A percentile compares a stretch with the other conserved stretches of the same genome.
phyloP scores from a whole-genome alignment of 1,140 invertebrate species.

The Neocloeon triangulifer region DNA sequence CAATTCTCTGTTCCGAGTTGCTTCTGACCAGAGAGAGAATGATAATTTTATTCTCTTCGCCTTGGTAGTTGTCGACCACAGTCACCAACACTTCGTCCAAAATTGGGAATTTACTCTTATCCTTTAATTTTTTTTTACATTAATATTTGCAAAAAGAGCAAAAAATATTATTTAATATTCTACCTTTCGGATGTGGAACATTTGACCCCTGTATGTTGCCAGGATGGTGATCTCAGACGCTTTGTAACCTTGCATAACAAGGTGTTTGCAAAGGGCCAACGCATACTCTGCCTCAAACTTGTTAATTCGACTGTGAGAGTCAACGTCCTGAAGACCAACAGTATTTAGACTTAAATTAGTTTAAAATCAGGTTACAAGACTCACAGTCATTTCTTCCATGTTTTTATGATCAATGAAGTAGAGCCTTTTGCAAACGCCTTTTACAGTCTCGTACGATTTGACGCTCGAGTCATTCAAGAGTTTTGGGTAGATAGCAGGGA shows the following conservation, averaged over 20 bases:
- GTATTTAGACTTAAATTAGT: constrained; percentile 3
- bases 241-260: constrained; percentile 31
- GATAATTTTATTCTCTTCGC: constrained; percentile 34
- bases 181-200: constrained; percentile 13
- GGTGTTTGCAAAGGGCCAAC: constrained; percentile 27
- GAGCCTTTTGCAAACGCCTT: constrained; percentile 25
- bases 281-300: constrained; percentile 30
- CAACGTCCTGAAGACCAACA: constrained; percentile 17
- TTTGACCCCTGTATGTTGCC: constrained; percentile 35
- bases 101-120: constrained; percentile 10
- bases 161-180: constrained; percentile 4
- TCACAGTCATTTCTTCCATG: constrained; percentile 17
- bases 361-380: constrained; percentile 9
- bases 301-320: constrained; percentile 29
- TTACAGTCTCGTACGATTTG: constrained; percentile 20
- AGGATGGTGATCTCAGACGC: constrained; percentile 37
- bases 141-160: constrained; percentile 16
- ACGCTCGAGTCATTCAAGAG: constrained; percentile 29
- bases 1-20: constrained; percentile 19
- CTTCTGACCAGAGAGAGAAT: constrained; percentile 30
- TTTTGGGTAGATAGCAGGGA: constrained; percentile 31
- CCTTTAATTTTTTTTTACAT: constrained; percentile 28
- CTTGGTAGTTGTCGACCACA: constrained; percentile 27
- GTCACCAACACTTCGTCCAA: constrained; percentile 15
- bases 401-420: constrained; percentile 34